Evolutionary conservation across 2,797 vertebrate species (phyloP).

Genomic region (Hipposideros larvatus): DNA sequence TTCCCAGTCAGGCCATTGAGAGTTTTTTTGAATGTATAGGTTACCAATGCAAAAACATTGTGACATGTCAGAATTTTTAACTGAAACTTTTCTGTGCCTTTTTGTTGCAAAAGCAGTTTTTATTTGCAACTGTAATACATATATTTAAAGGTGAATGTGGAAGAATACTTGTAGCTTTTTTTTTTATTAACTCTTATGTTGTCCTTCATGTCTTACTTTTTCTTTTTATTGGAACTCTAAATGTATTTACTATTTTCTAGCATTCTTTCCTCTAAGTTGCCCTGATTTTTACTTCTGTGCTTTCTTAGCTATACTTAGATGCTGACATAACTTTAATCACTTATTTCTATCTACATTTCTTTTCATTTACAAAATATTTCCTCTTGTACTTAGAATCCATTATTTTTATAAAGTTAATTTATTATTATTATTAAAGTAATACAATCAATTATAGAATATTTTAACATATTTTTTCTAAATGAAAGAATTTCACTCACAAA

Average conservation of each 20-base stretch:
- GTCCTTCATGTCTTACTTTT: neutral
- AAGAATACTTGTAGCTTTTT: neutral
- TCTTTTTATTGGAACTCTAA: neutral
- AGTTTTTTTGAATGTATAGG: neutral
- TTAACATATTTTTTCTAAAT: neutral
- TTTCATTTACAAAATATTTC: conserved; percentile 25
- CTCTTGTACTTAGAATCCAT: neutral
- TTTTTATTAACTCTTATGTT: neutral
- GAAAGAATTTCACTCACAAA: neutral
- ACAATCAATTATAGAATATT: neutral
- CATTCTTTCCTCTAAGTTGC: neutral
- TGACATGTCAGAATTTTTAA: neutral
- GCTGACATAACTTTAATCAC: conserved; percentile 9
- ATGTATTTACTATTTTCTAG: neutral
- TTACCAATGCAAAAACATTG: neutral
- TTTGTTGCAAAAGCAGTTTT: neutral
- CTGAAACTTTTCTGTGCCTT: neutral
- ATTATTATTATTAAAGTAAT: conserved; percentile 22
- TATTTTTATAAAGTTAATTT: neutral
- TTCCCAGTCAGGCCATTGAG: neutral
- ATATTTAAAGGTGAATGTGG: neutral
- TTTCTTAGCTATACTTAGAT: conserved; percentile 5
- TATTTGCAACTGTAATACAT: neutral
- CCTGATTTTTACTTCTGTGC: neutral
- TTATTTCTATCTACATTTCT: conserved; percentile 4